Evolutionary conservation across 1,140 invertebrate species (phyloP).

Genomic region (Colletes gigas): DNA sequence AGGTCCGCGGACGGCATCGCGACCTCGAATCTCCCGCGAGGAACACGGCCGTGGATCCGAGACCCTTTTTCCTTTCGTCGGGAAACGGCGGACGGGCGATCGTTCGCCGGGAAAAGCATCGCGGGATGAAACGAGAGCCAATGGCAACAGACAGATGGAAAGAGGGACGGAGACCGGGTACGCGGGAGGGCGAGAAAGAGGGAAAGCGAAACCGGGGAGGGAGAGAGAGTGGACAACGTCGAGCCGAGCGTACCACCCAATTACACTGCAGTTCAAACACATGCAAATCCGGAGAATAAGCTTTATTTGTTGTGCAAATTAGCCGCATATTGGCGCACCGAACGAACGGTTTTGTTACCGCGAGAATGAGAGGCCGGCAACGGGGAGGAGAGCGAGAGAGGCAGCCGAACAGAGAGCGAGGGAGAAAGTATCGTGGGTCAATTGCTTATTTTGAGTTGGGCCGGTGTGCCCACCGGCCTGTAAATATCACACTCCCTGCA

Average conservation of each 20-base stretch:
- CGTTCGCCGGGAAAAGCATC: background rate
- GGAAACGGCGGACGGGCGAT: too few relatives aligned
- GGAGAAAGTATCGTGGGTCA: conserved; percentile 69
- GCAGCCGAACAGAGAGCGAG: conserved; percentile 5
- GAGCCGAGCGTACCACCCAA: conserved; percentile 76
- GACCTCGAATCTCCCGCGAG: too few relatives aligned
- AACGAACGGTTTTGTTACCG: conserved; percentile 77
- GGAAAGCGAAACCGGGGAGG: conserved; percentile 17
- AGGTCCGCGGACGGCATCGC: background rate
- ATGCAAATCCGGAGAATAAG: conserved; percentile 81
- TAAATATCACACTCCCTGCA: conserved; percentile 68
- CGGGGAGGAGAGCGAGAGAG: conserved; percentile 29
- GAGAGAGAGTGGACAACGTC: conserved; percentile 63
- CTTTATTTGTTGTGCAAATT: conserved; percentile 82
- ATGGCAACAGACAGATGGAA: background rate
- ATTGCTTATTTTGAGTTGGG: conserved; percentile 78
- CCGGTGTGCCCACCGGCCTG: conserved; percentile 65
- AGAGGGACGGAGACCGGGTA: conserved; percentile 10
- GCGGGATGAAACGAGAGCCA: conserved; percentile 18
- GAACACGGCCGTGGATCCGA: too few relatives aligned
- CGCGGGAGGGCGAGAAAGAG: conserved; percentile 31
- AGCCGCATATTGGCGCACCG: conserved; percentile 79
- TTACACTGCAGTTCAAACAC: conserved; percentile 82
- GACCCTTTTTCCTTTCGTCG: background rate
- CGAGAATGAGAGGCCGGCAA: conserved; percentile 52